Evolutionary conservation across 1,140 invertebrate species (phyloP).

Genomic region (Cecropterus lyciades): DNA sequence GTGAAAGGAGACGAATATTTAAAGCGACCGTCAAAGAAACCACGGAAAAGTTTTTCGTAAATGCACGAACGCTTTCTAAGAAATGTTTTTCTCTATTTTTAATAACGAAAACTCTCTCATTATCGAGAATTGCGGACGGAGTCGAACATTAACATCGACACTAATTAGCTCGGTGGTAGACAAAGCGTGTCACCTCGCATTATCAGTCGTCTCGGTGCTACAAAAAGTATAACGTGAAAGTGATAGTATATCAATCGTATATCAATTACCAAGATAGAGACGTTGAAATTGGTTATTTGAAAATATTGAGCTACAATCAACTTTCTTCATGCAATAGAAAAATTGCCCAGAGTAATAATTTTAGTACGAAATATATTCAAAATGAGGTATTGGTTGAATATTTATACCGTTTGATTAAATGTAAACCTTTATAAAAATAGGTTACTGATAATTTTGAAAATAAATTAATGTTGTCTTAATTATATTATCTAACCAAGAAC

Average conservation of each 20-base stretch:
- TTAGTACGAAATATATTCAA: no score
- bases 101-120: conserved; percentile 8
- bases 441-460: no score
- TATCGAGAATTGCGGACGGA: not conserved
- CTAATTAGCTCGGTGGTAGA: conserved; percentile 20
- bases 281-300: not conserved
- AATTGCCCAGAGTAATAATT: not conserved
- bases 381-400: no score
- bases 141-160: conserved; percentile 14
- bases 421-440: no score
- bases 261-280: not conserved
- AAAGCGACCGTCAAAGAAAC: not conserved
- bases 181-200: conserved; percentile 16
- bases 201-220: conserved; percentile 3
- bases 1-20: conserved; percentile 24
- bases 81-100: conserved; percentile 14
- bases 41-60: conserved; percentile 3
- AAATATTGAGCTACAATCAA: not conserved
- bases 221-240: conserved; percentile 17
- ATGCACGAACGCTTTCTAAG: conserved; percentile 14
- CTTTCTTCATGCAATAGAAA: not conserved
- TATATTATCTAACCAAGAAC: no score
- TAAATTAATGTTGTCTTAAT: no score
- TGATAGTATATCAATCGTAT: conserved; percentile 4
- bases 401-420: no score